Evolutionary conservation across 2,797 vertebrate genomes (phyloP), one percentile per base, ranked within the genome.

Genomic region (Sebastes oblongus): DNA sequence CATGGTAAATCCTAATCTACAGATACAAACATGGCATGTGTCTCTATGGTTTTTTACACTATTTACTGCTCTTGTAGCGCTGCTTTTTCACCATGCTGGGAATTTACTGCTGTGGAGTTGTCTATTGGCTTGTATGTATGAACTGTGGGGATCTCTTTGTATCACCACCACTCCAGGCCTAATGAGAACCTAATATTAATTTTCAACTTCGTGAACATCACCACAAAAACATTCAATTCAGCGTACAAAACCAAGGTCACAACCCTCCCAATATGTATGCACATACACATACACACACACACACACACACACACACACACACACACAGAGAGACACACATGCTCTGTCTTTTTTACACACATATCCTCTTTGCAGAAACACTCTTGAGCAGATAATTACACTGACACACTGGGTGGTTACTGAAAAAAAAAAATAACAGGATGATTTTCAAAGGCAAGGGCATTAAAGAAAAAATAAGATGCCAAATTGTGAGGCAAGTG

Each of bases 1-100:
- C 34, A 75, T 4, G 18, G 18, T 66, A 55, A 77, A 84, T 75
- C 55, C 66, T 74, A 75, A 89, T 85, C 27, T 82, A 67, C n/a
- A 82, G 29, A 62, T 58, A 20, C 10, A 25, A 78, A 70, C 32
- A 27, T 18, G 3, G 4, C 46, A 12, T 61, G 18, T 54, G 14
- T 14, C 39, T 42, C 14, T 42, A 5, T 69, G 3, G 8, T 22
- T 54, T 34, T 78, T 65, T 10, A 70, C 62, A 68, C 32, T 71
- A 39, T 83, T 77, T 75, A 67, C 60, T 71, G 16, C 50, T 72
- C 27, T 4, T 64, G 12, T 13, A 55, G 20, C 24, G 22, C 55
- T 64, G 58, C 16, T 14, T 83, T 18, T 83, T 78, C 58, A 46
- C 42, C 32, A 34, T 3, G 22, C 5, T 59, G 32, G 29, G 61